Evolutionary conservation across 1,140 invertebrate genomes (phyloP).

Genomic region (Neodiprion lecontei): DNA sequence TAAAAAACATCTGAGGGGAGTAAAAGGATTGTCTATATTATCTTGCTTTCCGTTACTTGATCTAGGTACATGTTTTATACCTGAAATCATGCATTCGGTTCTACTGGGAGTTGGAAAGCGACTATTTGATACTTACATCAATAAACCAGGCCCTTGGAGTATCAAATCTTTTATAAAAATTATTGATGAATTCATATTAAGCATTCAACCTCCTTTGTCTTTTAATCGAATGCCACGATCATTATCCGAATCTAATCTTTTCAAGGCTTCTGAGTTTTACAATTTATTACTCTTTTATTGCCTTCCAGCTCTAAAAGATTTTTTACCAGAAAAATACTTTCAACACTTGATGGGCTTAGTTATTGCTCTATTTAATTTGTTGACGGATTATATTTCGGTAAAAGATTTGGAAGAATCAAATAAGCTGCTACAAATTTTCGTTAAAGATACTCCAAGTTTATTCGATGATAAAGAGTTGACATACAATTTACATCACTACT

Average conservation of each 20-base stretch:
- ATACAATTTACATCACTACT: constrained; percentile 30
- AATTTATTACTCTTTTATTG: constrained; percentile 35
- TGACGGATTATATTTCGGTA: constrained; percentile 26
- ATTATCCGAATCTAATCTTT: constrained; percentile 24
- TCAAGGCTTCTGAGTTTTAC: constrained; percentile 34
- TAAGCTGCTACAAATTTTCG: constrained; percentile 30
- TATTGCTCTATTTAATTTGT: constrained; percentile 25
- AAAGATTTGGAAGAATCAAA: constrained; percentile 28
- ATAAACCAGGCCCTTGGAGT: constrained; percentile 11
- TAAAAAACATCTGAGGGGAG: constrained; percentile 25
- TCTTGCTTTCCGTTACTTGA: constrained; percentile 19
- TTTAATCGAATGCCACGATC: constrained; percentile 28
- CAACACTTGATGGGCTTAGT: constrained; percentile 38
- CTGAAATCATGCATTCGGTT: constrained; percentile 29
- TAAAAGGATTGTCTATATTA: constrained; percentile 26
- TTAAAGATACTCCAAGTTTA: constrained; percentile 26
- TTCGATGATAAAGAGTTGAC: constrained; percentile 29
- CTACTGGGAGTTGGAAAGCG: constrained; percentile 21
- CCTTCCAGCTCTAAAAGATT: constrained; percentile 21
- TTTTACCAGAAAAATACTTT: constrained; percentile 31
- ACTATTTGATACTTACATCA: constrained; percentile 16
- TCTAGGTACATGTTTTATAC: constrained; percentile 19
- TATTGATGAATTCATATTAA: constrained; percentile 25
- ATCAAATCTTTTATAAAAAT: constrained; percentile 20
- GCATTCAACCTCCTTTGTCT: constrained; percentile 27